These are phyloP conservation scores for Leptinotarsa juncta DNA, from an alignment of 2,888 invertebrate species.

Conservation along the genomic window DNA sequence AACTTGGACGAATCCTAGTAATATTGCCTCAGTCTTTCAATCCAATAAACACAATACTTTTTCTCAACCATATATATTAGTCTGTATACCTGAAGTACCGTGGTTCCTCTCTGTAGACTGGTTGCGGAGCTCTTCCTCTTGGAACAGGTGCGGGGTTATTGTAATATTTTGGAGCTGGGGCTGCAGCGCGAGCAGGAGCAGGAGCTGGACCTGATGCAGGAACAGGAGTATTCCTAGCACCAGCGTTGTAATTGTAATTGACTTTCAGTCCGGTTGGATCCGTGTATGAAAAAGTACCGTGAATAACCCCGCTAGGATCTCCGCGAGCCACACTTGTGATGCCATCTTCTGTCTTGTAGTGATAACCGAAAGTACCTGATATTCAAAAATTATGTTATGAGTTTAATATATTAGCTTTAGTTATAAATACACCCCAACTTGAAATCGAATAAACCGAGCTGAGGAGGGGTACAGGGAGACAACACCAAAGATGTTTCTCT, in stretches of 20 bases:
- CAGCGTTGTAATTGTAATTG: conserved; percentile 65
- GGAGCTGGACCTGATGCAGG: conserved; percentile 26
- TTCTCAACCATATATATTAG: not conserved
- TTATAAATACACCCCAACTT: too few species aligned
- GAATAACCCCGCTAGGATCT: conserved; percentile 62
- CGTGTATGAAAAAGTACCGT: conserved; percentile 64
- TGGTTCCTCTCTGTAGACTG: conserved; percentile 42
- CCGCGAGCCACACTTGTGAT: conserved; percentile 63
- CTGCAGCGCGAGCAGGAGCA: not conserved
- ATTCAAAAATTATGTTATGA: conserved; percentile 2
- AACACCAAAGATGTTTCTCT: too few species aligned
- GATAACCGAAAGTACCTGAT: conserved; percentile 63
- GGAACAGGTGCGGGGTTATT: conserved; percentile 29
- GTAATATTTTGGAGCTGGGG: conserved; percentile 31
- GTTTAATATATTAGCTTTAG: too few species aligned
- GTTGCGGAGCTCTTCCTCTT: conserved; percentile 33
- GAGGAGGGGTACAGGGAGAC: too few species aligned
- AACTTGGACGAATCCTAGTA: too few species aligned
- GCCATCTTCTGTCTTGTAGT: conserved; percentile 65
- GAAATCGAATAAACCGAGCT: too few species aligned
- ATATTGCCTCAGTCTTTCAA: too few species aligned
- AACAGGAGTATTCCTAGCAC: conserved; percentile 51
- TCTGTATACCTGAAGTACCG: conserved; percentile 43
- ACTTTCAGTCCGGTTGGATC: conserved; percentile 65
- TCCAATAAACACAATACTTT: not conserved